Evolutionary conservation across 2,797 vertebrate species (phyloP).

Genomic region (Notoglanidium macrostoma): DNA sequence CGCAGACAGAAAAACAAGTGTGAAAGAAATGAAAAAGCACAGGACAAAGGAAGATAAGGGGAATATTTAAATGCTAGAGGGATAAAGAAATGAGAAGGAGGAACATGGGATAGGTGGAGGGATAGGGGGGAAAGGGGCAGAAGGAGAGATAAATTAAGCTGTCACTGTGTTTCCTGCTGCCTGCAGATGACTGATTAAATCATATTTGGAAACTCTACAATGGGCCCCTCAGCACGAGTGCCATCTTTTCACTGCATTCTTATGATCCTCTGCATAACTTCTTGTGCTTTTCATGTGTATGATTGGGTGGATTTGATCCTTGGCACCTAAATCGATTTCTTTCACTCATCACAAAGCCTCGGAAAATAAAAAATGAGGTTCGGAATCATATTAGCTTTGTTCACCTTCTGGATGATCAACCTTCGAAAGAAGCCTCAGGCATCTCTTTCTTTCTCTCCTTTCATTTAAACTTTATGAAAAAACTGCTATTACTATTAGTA

Average conservation of each 20-base stretch:
- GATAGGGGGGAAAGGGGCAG: background rate
- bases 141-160: slow-evolving; percentile 66
- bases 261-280: slow-evolving; percentile 51
- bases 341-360: slow-evolving; percentile 20
- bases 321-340: slow-evolving; percentile 4
- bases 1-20: background rate
- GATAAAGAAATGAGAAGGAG: slow-evolving; percentile 23
- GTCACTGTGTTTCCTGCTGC: slow-evolving; percentile 69
- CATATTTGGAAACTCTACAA: slow-evolving; percentile 68
- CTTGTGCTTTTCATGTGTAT: slow-evolving; percentile 23
- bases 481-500: background rate
- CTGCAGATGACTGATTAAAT: slow-evolving; percentile 79
- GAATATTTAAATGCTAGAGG: slow-evolving; percentile 20
- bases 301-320: slow-evolving; percentile 14
- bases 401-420: slow-evolving; percentile 39
- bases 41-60: background rate
- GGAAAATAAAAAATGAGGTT: slow-evolving; percentile 43
- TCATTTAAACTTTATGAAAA: slow-evolving; percentile 13
- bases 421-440: background rate
- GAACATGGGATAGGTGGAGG: slow-evolving; percentile 19
- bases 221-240: slow-evolving; percentile 51
- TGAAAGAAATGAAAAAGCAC: background rate
- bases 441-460: background rate
- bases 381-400: slow-evolving; percentile 49
- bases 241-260: slow-evolving; percentile 53